A percentile compares a stretch with the other conserved stretches of the same genome.
These are phyloP conservation scores for Protonemura montana DNA, from an alignment of 2,888 invertebrate genomes.

Conservation along the genomic window DNA sequence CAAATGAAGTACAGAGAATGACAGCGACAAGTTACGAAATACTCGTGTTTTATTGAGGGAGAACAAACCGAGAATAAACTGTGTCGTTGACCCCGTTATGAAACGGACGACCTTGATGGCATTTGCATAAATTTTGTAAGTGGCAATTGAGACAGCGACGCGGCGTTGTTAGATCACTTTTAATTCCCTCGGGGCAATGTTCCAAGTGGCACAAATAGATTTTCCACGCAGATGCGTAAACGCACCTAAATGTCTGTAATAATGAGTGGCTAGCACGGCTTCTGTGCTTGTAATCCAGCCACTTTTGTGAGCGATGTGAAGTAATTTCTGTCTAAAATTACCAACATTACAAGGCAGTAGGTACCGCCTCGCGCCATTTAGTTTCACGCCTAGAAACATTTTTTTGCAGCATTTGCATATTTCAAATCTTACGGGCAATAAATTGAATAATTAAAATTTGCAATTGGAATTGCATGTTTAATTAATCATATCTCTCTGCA, in stretches of 20 bases:
- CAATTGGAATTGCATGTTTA: no score
- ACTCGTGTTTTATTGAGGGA: background rate
- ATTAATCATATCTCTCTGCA: no score
- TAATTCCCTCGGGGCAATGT: background rate
- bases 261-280: no score
- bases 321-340: no score
- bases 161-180: background rate
- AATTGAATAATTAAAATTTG: no score
- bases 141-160: background rate
- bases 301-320: no score
- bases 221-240: background rate
- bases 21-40: background rate
- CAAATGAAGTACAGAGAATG: background rate
- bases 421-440: no score
- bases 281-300: no score
- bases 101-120: background rate
- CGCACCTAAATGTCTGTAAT: background rate
- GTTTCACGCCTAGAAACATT: no score
- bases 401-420: no score
- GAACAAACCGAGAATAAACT: background rate
- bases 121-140: slow-evolving; percentile 2
- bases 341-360: no score
- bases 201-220: slow-evolving; percentile 4
- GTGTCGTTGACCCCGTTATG: background rate
- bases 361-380: no score